phyloP scores from a whole-genome alignment of 1,140 invertebrate genomes.

The Holcopasites calliopsidis region DNA sequence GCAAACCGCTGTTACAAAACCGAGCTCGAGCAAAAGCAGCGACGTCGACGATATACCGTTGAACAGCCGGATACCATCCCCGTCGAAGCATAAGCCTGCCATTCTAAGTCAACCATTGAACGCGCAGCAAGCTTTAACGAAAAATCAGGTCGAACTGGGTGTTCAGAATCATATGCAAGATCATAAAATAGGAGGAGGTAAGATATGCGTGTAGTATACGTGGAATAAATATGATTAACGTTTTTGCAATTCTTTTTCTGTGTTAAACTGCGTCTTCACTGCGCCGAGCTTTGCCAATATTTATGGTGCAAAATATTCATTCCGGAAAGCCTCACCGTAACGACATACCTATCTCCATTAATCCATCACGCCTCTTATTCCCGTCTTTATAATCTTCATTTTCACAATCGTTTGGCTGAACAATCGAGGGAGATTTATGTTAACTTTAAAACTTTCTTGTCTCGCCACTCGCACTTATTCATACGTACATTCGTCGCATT shows the following conservation, averaged over 20 bases:
- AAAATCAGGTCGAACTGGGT: conserved; percentile 72
- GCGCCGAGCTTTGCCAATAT: too few species aligned
- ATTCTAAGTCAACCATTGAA: conserved; percentile 71
- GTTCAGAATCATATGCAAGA: conserved; percentile 76
- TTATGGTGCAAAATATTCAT: too few species aligned
- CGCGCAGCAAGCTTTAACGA: conserved; percentile 67
- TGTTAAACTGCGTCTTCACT: too few species aligned
- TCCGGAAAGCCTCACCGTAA: too few species aligned
- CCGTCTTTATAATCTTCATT: too few species aligned
- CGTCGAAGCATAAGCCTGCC: conserved; percentile 74
- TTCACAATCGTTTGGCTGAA: too few species aligned
- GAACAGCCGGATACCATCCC: conserved; percentile 78
- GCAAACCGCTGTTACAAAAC: conserved; percentile 63
- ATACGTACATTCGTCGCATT: too few species aligned
- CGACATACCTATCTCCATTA: too few species aligned
- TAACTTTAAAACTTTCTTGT: too few species aligned
- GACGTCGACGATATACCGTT: conserved; percentile 78
- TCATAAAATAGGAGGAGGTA: conserved; percentile 79
- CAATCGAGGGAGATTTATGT: too few species aligned
- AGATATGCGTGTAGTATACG: conserved; percentile 21
- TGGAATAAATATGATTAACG: background rate
- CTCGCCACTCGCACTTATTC: too few species aligned
- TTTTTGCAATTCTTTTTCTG: background rate
- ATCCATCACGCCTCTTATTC: too few species aligned
- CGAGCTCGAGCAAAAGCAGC: conserved; percentile 72